Percentiles rank a stretch among this genome's conserved stretches.
Evolutionary conservation across 2,113 vertebrate genomes (phyloP).

Genomic region (Xenopus borealis): DNA sequence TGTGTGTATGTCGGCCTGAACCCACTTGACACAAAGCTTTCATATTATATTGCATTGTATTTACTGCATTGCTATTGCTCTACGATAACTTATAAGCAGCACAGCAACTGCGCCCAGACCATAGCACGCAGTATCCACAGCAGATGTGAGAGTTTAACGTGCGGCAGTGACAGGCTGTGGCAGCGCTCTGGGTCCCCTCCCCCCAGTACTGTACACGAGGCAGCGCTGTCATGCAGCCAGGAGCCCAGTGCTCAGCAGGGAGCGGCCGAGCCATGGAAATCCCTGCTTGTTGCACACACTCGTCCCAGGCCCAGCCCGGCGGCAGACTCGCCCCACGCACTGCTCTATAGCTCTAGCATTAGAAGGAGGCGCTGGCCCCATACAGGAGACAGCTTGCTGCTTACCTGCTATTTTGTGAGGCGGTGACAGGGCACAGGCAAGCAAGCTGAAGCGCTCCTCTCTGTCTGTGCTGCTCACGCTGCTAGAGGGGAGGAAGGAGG

Average conservation of each 20-base stretch:
- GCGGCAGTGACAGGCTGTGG: slow-evolving; percentile 7
- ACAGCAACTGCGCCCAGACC: too few species aligned
- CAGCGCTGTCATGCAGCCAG: slow-evolving; percentile 24
- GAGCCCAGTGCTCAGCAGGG: slow-evolving; percentile 1
- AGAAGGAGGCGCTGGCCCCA: background rate
- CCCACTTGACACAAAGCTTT: too few species aligned
- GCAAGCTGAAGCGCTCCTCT: too few species aligned
- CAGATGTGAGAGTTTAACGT: too few species aligned
- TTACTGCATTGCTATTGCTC: too few species aligned
- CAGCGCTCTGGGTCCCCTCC: background rate
- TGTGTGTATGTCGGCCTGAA: too few species aligned
- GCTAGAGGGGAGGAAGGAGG: slow-evolving; percentile 32
- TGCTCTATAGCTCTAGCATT: too few species aligned
- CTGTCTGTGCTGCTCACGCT: slow-evolving; percentile 5
- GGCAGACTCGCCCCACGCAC: too few species aligned
- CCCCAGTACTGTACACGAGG: slow-evolving; percentile 14
- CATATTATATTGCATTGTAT: too few species aligned
- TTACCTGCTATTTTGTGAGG: slow-evolving; percentile 14
- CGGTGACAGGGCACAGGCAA: too few species aligned
- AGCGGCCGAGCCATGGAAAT: slow-evolving; percentile 40
- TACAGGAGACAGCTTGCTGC: background rate
- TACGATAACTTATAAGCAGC: too few species aligned
- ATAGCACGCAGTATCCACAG: too few species aligned
- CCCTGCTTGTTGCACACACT: background rate
- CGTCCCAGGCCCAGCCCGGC: background rate